These are phyloP conservation scores for Enteromius fasciolatus DNA, from an alignment of 2,797 vertebrate species.

Conservation along the genomic window DNA sequence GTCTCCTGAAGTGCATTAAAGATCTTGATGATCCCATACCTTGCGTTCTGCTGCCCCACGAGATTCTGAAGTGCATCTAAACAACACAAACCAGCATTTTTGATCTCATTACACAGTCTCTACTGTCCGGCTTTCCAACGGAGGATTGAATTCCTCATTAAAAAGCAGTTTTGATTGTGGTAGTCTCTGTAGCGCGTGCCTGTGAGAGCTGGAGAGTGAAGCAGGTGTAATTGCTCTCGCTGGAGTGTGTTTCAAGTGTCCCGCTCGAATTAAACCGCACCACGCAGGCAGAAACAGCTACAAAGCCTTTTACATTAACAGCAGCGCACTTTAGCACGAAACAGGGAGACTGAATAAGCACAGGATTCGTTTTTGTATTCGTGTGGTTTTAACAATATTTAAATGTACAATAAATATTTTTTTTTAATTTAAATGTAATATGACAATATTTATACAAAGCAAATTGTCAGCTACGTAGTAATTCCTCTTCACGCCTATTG, in stretches of 20 bases:
- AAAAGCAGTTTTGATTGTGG: background rate
- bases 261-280: slow-evolving; percentile 45
- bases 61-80: slow-evolving; percentile 93
- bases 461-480: background rate
- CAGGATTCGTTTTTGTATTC: background rate
- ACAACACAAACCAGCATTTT: background rate
- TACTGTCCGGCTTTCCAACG: background rate
- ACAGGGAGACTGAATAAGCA: background rate
- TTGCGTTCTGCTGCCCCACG: slow-evolving; percentile 97
- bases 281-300: slow-evolving; percentile 1
- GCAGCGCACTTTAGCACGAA: background rate
- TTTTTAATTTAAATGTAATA: background rate
- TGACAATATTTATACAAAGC: background rate
- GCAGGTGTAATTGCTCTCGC: slow-evolving; percentile 30
- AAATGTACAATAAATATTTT: background rate
- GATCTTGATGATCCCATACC: slow-evolving; percentile 95
- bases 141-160: background rate
- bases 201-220: background rate
- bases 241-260: slow-evolving; percentile 14
- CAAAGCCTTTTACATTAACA: slow-evolving; percentile 15
- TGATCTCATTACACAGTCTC: background rate
- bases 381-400: background rate
- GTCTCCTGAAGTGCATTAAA: slow-evolving; percentile 95
- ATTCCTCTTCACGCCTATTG: background rate
- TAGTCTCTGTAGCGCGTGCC: background rate